Evolutionary conservation across 2,113 vertebrate genomes (phyloP), one percentile per base, ranked within the genome.

Genomic region (Gallinago jamesoni): DNA sequence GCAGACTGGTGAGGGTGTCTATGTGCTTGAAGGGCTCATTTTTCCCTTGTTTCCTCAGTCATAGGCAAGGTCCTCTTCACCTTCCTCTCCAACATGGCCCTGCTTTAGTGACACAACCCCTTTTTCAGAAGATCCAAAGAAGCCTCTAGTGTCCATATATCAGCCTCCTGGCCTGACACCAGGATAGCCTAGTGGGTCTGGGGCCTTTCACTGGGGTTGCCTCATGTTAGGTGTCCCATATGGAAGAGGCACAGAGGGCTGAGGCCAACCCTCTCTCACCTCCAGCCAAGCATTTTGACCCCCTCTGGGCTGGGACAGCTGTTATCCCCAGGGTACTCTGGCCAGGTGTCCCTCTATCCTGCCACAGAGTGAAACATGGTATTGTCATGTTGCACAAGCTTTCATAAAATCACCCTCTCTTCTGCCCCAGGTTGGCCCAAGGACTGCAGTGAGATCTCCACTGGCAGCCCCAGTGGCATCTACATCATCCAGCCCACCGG

Each of bases 401-500:
- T 24, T 72, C 75, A 8, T 75, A 78, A 75, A 87, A 1, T 45
- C 28, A 14, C 22, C 12, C 35, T 92, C 14, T 93, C 35, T 66
- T 39, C 53, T 45, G 14, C 16, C 30, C 12, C 74, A 97, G 96
- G 57, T 10, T 82, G 48, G 92, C 96, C 97, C 52, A 78, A 45
- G 55, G 96, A 97, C 84, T 97, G 97, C 28, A 96, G 94, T 0
- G 87, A 90, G 74, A 1, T 97, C 25, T 1, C 56, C 0, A 0
- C 5, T 30, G 87, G 70, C 72, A 92, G 75, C 43, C 52, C 39
- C 88, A 97, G 96, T 0, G 90, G 90, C 0, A 1, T 95, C 10
- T 97, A 97, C 19, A 3, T 94, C 45, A 95, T 97, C 52, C 77
- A 97, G 43, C 95, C 97, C 18, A 7, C 2, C 2, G 79, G 35